A percentile compares a stretch with the other conserved stretches of the same genome.
Evolutionary conservation across 2,113 vertebrate species (phyloP).

Genomic region (Megatriorchis doriae): DNA sequence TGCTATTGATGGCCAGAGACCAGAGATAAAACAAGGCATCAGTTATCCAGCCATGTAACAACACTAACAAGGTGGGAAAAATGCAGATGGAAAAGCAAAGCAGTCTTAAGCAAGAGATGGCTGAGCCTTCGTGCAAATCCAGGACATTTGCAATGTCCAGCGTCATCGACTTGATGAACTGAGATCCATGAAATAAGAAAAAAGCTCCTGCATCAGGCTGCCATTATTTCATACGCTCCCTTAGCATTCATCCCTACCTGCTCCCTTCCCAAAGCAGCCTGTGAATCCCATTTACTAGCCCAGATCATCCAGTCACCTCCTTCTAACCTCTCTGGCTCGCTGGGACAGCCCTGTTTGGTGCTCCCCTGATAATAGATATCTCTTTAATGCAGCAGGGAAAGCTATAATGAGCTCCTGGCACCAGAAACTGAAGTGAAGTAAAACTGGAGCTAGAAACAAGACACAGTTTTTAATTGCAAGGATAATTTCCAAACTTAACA

Average conservation of each 20-base stretch:
- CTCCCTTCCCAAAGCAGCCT: background rate
- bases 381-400: background rate
- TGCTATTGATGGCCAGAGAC: background rate
- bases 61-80: fast-evolving
- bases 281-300: background rate
- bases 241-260: background rate
- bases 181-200: background rate
- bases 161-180: fast-evolving
- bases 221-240: background rate
- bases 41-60: background rate
- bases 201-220: background rate
- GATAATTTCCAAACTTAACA: background rate
- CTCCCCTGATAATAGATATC: background rate
- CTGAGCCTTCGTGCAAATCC: background rate
- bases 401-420: fast-evolving
- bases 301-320: background rate
- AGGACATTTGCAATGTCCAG: background rate
- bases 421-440: background rate
- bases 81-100: background rate
- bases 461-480: background rate
- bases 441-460: background rate
- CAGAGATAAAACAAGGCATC: background rate
- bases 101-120: background rate
- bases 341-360: background rate
- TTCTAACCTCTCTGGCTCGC: background rate